Conservation (phyloP, 2,113 vertebrate genomes). For the Sminthopsis crassicaudata region DNA sequence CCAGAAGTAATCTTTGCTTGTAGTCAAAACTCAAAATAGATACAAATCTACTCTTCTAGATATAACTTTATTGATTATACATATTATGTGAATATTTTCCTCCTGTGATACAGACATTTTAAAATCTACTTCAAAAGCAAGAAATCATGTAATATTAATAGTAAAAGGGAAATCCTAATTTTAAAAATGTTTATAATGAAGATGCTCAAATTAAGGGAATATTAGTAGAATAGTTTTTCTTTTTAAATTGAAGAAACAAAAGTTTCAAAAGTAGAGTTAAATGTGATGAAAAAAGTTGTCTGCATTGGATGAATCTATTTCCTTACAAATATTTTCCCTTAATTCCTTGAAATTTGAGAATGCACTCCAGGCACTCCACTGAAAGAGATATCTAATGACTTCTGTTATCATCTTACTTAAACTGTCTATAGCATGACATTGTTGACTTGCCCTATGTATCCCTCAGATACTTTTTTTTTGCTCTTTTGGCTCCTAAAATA, state of each 20-base stretch:
- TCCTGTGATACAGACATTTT: neutral
- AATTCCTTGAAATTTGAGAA: neutral
- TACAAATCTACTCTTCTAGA: slow-evolving; percentile 23
- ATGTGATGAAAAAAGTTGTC: neutral
- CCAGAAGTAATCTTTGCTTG: neutral
- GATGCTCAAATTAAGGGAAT: slow-evolving; percentile 26
- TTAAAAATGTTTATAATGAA: slow-evolving; percentile 28
- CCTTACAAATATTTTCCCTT: too few species aligned
- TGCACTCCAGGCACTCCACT: neutral
- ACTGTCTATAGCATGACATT: neutral
- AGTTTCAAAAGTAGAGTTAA: neutral
- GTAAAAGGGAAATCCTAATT: slow-evolving; percentile 6
- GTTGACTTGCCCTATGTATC: neutral
- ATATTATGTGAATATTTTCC: neutral
- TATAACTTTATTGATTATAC: neutral
- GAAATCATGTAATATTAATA: slow-evolving; percentile 5
- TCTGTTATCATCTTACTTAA: neutral
- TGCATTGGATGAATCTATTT: neutral
- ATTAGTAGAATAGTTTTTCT: neutral
- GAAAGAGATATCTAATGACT: neutral
- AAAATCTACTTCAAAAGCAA: slow-evolving; percentile 34
- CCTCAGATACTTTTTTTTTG: neutral
- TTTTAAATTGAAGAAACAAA: neutral
- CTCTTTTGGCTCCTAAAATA: neutral
- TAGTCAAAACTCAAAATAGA: slow-evolving; percentile 26